Evolutionary conservation across 2,888 invertebrate species (phyloP).

Genomic region (Marronus borbonicus): DNA sequence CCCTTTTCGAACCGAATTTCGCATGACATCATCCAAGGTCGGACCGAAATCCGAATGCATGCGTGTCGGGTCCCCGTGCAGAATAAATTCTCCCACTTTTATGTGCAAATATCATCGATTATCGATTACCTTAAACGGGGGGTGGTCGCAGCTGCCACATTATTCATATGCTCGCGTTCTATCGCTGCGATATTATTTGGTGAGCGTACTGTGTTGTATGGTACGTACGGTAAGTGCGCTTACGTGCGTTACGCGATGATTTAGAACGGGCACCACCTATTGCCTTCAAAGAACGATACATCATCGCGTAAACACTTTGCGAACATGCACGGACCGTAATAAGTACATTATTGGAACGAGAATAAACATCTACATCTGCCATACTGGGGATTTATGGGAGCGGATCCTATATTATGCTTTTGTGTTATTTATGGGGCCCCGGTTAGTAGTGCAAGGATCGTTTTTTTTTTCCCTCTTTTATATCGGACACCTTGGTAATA

Average conservation of each 20-base stretch:
- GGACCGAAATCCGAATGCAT: slow-evolving; percentile 7
- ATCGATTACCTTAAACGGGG: slow-evolving; percentile 47
- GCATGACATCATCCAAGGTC: slow-evolving; percentile 46
- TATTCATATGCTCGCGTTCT: slow-evolving; percentile 20
- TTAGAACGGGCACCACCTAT: slow-evolving; percentile 5
- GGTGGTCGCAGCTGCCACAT: slow-evolving; percentile 48
- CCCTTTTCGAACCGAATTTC: slow-evolving; percentile 5
- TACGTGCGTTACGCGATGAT: slow-evolving; percentile 2
- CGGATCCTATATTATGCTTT: slow-evolving; percentile 4
- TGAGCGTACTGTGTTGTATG: neutral
- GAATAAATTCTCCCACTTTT: slow-evolving; percentile 40
- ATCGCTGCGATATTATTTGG: slow-evolving; percentile 5
- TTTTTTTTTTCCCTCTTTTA: too few relatives aligned
- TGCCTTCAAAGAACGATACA: slow-evolving; percentile 23
- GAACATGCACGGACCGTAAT: slow-evolving; percentile 24
- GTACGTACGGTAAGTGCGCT: neutral
- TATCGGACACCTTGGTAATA: too few relatives aligned
- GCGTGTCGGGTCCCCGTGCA: neutral
- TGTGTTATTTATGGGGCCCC: slow-evolving; percentile 12
- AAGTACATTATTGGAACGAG: slow-evolving; percentile 32
- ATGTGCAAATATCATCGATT: slow-evolving; percentile 47
- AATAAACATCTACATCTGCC: slow-evolving; percentile 40
- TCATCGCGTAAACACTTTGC: slow-evolving; percentile 29
- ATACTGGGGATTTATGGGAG: slow-evolving; percentile 27
- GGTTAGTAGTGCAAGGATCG: too few relatives aligned